A percentile compares a stretch with the other conserved stretches of the same genome.
phyloP scores from a whole-genome alignment of 2,113 vertebrate species.

The Scalopus aquaticus region DNA sequence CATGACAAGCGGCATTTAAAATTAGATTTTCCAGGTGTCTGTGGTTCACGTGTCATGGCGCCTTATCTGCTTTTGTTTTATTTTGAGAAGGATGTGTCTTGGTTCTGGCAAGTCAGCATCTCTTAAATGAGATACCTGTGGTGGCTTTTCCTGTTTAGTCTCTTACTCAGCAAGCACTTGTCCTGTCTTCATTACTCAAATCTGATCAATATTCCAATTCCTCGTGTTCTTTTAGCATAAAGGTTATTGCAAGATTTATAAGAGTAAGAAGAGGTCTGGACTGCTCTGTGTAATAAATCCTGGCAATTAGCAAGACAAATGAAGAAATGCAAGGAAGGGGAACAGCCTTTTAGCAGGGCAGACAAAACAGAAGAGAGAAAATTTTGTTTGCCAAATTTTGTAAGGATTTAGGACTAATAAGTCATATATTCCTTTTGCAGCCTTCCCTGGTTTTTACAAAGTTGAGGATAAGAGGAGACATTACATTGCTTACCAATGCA shows the following conservation, averaged over 20 bases:
- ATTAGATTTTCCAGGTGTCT: background rate
- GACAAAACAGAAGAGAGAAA: background rate
- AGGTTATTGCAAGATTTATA: constrained; percentile 48
- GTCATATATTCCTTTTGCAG: background rate
- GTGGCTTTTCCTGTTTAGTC: constrained; percentile 37
- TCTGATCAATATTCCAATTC: constrained; percentile 51
- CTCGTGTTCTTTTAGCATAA: constrained; percentile 42
- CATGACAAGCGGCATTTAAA: background rate
- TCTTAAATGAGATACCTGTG: constrained; percentile 5
- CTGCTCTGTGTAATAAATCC: background rate
- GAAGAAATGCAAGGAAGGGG: background rate
- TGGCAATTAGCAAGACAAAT: background rate
- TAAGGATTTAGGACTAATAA: background rate
- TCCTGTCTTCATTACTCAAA: constrained; percentile 41
- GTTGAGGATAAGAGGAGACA: background rate
- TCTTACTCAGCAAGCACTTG: constrained; percentile 37
- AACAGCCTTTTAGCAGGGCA: background rate
- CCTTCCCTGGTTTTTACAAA: background rate
- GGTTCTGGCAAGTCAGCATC: background rate
- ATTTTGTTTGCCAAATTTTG: background rate
- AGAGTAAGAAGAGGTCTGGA: background rate
- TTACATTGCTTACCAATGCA: background rate
- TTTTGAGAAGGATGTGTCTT: background rate
- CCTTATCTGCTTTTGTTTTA: background rate
- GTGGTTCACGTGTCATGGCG: background rate